phyloP scores from a whole-genome alignment of 1,140 invertebrate species.

The Sitobion miscanthi region DNA sequence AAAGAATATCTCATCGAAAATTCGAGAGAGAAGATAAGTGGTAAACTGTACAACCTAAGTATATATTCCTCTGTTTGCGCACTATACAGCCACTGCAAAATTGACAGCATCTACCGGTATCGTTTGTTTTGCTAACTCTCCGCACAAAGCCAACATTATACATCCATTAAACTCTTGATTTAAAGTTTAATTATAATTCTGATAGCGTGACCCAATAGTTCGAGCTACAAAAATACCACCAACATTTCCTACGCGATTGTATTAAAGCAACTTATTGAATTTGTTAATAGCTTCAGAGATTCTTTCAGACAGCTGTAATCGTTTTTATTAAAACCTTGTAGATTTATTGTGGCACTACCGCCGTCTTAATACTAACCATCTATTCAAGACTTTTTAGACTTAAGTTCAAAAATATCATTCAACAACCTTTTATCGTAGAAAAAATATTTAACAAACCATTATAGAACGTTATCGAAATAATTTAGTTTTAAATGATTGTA shows the following conservation, averaged over 20 bases:
- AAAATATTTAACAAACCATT: background rate
- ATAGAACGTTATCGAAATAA: background rate
- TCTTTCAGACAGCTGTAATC: background rate
- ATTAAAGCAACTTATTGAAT: conserved; percentile 37
- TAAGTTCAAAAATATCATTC: background rate
- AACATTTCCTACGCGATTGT: background rate
- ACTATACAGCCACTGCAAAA: background rate
- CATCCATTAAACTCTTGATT: conserved; percentile 48
- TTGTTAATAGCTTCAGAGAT: conserved; percentile 29
- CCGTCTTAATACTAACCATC: background rate
- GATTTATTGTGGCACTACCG: background rate
- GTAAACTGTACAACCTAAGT: background rate
- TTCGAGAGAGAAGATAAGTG: no score
- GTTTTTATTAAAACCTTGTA: conserved; percentile 28
- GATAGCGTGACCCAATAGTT: background rate
- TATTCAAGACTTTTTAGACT: background rate
- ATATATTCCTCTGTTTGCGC: background rate
- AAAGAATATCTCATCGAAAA: background rate
- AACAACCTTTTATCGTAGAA: background rate
- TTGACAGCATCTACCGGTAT: conserved; percentile 21
- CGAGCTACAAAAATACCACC: background rate
- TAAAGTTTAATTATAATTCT: conserved; percentile 50
- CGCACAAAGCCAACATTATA: conserved; percentile 39
- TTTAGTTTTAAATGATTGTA: background rate
- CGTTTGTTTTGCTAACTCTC: conserved; percentile 33